Evolutionary conservation across 2,797 vertebrate species (phyloP).

Genomic region (Liparis tanakae): DNA sequence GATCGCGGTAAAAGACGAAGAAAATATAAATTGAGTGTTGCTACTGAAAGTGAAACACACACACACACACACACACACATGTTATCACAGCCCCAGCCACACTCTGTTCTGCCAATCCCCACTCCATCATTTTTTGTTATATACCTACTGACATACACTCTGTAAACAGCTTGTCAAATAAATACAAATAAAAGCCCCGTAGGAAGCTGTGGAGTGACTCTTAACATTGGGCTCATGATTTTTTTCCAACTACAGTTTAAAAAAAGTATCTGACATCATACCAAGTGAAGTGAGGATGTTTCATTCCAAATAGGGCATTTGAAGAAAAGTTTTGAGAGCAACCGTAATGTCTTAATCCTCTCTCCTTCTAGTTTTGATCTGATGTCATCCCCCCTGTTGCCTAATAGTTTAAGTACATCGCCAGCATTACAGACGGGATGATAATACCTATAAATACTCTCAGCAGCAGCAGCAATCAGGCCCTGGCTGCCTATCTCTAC

Average conservation of each 20-base stretch:
- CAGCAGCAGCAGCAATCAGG: slow-evolving; percentile 58
- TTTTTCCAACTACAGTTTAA: slow-evolving; percentile 49
- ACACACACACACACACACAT: not conserved
- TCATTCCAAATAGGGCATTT: slow-evolving; percentile 68
- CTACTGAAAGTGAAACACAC: not conserved
- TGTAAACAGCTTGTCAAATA: slow-evolving; percentile 44
- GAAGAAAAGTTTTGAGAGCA: slow-evolving; percentile 71
- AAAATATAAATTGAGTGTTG: not conserved
- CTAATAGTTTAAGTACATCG: slow-evolving; percentile 58
- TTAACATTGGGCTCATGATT: slow-evolving; percentile 52
- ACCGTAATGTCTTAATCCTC: slow-evolving; percentile 64
- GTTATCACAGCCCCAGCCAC: not conserved
- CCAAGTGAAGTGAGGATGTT: slow-evolving; percentile 44
- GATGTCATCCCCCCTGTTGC: slow-evolving; percentile 76
- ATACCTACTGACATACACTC: slow-evolving; percentile 20
- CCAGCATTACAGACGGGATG: slow-evolving; percentile 64
- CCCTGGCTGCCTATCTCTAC: slow-evolving; percentile 65
- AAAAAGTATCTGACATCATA: slow-evolving; percentile 61
- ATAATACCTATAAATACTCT: slow-evolving; percentile 76
- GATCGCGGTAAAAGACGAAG: not conserved
- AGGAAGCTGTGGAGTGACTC: slow-evolving; percentile 24
- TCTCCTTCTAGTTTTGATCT: slow-evolving; percentile 69
- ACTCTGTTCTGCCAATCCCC: slow-evolving; percentile 8
- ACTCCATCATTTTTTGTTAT: slow-evolving; percentile 17
- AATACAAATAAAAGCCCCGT: not conserved